These are phyloP conservation scores for Panthera leo DNA, from an alignment of 2,113 vertebrate species.

Conservation along the genomic window DNA sequence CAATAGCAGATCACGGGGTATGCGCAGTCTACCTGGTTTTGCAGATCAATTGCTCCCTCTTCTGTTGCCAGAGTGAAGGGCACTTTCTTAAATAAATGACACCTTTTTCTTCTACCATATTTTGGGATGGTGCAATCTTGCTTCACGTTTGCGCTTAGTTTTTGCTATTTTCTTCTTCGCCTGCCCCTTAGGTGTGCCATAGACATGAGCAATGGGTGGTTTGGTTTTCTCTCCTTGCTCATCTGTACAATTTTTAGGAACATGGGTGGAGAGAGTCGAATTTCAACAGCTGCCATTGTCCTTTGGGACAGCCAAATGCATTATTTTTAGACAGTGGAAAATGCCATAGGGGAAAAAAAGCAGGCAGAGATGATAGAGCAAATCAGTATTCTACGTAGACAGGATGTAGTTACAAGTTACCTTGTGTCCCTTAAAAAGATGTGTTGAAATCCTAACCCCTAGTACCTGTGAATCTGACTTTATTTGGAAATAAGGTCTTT, in stretches of 20 bases:
- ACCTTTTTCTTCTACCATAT: neutral
- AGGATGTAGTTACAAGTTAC: neutral
- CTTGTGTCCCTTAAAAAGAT: neutral
- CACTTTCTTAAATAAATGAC: neutral
- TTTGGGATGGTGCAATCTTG: too few relatives aligned
- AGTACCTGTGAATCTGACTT: neutral
- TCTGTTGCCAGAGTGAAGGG: neutral
- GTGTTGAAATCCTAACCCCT: neutral
- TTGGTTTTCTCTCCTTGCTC: neutral
- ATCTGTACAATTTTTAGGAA: neutral
- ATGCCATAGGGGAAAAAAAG: neutral
- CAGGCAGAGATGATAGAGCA: neutral
- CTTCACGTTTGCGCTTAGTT: neutral
- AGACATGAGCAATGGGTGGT: neutral
- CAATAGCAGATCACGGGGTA: rapidly evolving
- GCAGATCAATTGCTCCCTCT: neutral
- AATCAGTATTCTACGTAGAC: neutral
- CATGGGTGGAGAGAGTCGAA: neutral
- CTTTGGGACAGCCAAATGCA: neutral
- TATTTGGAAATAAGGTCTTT: neutral
- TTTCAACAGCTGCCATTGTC: neutral
- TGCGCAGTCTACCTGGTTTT: rapidly evolving
- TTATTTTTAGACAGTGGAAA: neutral
- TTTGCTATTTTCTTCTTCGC: neutral
- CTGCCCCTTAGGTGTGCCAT: neutral